Evolutionary conservation across 2,888 invertebrate genomes (phyloP), one percentile per base, ranked within the genome.

Genomic region (Eudasyphora cyanicolor): DNA sequence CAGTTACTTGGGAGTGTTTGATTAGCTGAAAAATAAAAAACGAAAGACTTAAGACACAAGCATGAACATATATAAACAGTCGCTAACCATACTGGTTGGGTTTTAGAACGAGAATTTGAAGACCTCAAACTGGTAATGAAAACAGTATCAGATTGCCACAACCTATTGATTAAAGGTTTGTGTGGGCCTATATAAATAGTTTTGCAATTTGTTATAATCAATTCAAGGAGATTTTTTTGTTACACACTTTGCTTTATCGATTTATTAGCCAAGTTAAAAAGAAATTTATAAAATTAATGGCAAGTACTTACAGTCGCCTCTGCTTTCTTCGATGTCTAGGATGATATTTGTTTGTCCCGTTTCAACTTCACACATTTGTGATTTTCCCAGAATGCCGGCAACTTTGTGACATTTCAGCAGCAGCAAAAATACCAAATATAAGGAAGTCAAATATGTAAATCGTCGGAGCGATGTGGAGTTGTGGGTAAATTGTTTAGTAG

Each of bases 311-410:
- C 97, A 95, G 88, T 94, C 93, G 86, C 96, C 97, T 92, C 95
- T 94, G 91, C 97, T 97, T 92, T 98, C 98, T 92, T 97, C 96
- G 86, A 97, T 97, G 90, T 97, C 97, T 87, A 98, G 93, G 89
- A 98, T 97, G 86, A 97, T 97, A 91, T 97, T 97, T 42, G 97
- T 96, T 89, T 97, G 96, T 45, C 97, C 96, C 79, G 95, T 96
- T 93, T 97, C 96, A 88, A 97, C 96, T 92, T 97, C 97, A 93
- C 97, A 98, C 92, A 92, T 89, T 85, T 92, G 92, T 42, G 91
- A 91, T 86, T 92, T 92, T 67, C 91, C 92, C 86, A 90, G 87
- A 76, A 90, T 86, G 32, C 91, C 89, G 42, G 88, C 86, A 69
- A 87, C 87, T 67, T 87, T 86, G 71, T 87, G 87, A 70, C 86